A percentile compares a stretch with the other conserved stretches of the same genome.
These are phyloP conservation scores for Aurelia sp. DNA, from an alignment of 30 jellyfish, hydroid and myxozoan genomes.

Conservation along the genomic window DNA sequence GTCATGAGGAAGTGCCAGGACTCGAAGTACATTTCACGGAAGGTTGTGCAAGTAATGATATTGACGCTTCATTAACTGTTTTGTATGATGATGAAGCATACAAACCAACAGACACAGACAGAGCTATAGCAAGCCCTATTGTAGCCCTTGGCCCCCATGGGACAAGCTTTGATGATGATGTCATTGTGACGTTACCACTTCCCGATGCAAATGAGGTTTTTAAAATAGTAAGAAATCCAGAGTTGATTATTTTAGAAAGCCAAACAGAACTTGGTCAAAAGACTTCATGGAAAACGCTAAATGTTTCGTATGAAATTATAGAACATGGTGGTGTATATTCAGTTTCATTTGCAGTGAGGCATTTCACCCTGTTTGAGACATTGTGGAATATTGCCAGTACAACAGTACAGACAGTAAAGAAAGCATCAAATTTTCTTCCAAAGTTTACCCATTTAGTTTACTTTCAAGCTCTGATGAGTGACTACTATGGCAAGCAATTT, in stretches of 20 bases:
- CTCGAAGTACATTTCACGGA: slow-evolving; percentile 66
- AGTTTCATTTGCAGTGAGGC: slow-evolving; percentile 72
- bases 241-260: slow-evolving; percentile 67
- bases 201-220: slow-evolving; percentile 64
- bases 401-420: slow-evolving; percentile 44
- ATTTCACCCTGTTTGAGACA: slow-evolving; percentile 80
- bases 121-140: slow-evolving; percentile 76
- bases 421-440: slow-evolving; percentile 48
- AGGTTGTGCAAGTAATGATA: slow-evolving; percentile 12
- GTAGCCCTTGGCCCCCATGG: slow-evolving; percentile 88
- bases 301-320: slow-evolving; percentile 27
- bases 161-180: slow-evolving; percentile 53
- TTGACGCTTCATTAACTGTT: slow-evolving; percentile 59
- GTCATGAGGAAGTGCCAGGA: slow-evolving; percentile 19
- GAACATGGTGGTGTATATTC: slow-evolving; percentile 31
- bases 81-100: slow-evolving; percentile 73
- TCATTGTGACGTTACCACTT: slow-evolving; percentile 79
- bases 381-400: slow-evolving; percentile 65
- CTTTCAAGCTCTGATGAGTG: slow-evolving; percentile 94
- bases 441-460: slow-evolving; percentile 70
- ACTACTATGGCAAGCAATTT: slow-evolving; percentile 79
- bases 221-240: slow-evolving; percentile 18
- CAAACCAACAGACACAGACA: slow-evolving; percentile 24
- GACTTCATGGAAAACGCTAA: slow-evolving; percentile 77
- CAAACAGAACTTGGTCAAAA: slow-evolving; percentile 65